Evolutionary conservation across 2,113 vertebrate genomes (phyloP), one percentile per base, ranked within the genome.

Genomic region (Tupaia tana): DNA sequence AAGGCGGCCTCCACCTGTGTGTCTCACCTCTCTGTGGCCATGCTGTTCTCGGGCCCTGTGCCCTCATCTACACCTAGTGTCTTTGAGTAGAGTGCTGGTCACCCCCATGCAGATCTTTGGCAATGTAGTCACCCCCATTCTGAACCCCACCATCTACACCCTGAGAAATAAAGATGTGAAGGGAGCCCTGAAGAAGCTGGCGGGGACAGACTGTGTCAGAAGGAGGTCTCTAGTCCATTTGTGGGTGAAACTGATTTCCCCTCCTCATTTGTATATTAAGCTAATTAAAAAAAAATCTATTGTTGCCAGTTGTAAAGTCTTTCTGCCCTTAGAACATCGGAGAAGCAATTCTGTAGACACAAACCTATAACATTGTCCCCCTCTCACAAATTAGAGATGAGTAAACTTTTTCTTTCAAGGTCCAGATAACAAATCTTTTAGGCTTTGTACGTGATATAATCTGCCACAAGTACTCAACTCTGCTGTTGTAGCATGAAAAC

Each of bases 131-230:
- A 86, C 80, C 11, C 67, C 86, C 29, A 81, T 86, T 74, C 86
- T 94, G 59, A 96, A 94, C 34, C 74, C 86, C 66, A 94, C 73
- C 8, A 92, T 96, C 80, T 96, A 94, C 2, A 92, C 90, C 31
- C 75, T 86, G 59, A 79, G 93, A 61, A 96, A 92, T 61, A 89
- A 96, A 89, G 90, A 92, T 13, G 80, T 92, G 25, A 92, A 96
- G 34, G 79, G 66, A 20, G 61, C 90, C 43, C 31, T 96, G 31
- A 96, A 86, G 63, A 96, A 94, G 27, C 74, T 92, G 6, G 24
- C n/a, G 61, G 8, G 29, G 18, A 1, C 74, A 86, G 29, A 29
- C 16, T 27, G 19, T 56, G 79, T 92, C 85, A 67, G 59, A 74
- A 20, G 31, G 54, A 24, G 31, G 78, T 67, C 89, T 79, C 31